Base-by-base conservation (phyloP, 2,888 invertebrate genomes). In the Lasiommata megera region DNA sequence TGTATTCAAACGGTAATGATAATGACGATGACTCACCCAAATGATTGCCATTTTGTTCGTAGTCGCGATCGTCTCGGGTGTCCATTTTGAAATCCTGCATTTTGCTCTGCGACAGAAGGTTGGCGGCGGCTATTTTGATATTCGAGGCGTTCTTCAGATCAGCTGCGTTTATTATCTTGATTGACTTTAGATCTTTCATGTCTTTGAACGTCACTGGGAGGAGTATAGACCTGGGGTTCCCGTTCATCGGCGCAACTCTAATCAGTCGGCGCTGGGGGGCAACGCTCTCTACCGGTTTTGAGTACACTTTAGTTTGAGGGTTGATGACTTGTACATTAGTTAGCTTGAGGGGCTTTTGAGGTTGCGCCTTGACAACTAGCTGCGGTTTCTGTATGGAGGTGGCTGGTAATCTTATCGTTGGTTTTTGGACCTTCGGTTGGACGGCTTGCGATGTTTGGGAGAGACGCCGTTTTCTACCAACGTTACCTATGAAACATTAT, bases 81-180 rank as follows among this genome's bases (percentile, higher is more conserved):
- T 85, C 85, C 61, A 81, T 75, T 69, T 86, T 86, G 60, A 87
- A 66, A 50, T 88, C 84, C 17, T 84, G 84, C 61, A 85, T 71
- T 72, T 91, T 91, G 65, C 85, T 86, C 66, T 91, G 90, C 50
- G 90, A 86, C 29, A 92, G 67, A 12, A 92, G 73, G 66, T 91
- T 91, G 0, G 92, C 91, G 0, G 92, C 90, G 0, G 92, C 88
- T 47, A 92, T 65, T 62, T 92, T 92, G 29, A 93, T 89, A 67
- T 91, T 92, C 3, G 92, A 86, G 6, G 91, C 87, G 62, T 91
- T 87, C 77, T 92, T 88, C 63, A 93, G 73, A 65, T 92, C 92
- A 0, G 93, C 87, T 0, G 94, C 93, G 68, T 94, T 95, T 52
- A 95, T 93, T 55, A 95, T 94, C 83, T 95, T 94, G 56, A 94